These are phyloP conservation scores for Theocolax elegans DNA, from an alignment of 1,140 invertebrate species.

Conservation along the genomic window DNA sequence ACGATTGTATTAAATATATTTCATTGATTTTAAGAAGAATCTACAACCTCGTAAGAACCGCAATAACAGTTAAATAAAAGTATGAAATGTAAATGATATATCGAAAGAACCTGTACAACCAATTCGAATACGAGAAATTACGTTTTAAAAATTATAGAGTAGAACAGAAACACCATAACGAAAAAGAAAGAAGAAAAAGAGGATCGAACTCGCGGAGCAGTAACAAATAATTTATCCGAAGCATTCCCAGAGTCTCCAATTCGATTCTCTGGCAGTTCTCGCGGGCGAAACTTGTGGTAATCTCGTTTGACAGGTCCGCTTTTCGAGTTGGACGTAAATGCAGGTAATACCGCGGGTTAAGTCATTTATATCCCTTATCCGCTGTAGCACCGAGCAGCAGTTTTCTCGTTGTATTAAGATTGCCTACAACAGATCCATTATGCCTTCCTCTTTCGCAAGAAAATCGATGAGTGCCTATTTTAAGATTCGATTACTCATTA, in stretches of 20 bases:
- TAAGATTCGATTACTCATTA: conserved; percentile 30
- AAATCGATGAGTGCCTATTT: too few species aligned
- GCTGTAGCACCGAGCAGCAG: not conserved
- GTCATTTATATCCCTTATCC: conserved; percentile 44
- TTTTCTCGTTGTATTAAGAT: not conserved
- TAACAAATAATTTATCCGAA: conserved; percentile 57
- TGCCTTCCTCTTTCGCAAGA: too few species aligned
- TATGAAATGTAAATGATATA: too few species aligned
- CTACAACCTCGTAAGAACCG: too few species aligned
- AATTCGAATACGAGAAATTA: too few species aligned
- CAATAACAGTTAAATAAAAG: too few species aligned
- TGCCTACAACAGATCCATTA: conserved; percentile 10
- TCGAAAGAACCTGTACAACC: too few species aligned
- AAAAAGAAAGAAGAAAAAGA: conserved; percentile 6
- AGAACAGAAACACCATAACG: too few species aligned
- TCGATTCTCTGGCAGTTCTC: conserved; percentile 20
- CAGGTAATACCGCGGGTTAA: conserved; percentile 22
- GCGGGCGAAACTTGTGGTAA: conserved; percentile 49
- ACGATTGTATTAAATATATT: too few species aligned
- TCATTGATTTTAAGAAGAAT: too few species aligned
- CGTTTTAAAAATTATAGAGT: too few species aligned
- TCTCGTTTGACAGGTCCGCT: conserved; percentile 51
- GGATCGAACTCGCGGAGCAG: conserved; percentile 1
- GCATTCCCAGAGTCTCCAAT: not conserved
- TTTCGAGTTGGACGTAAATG: conserved; percentile 39